Conservation (phyloP, 2,113 vertebrate species). For the Pseudopipra pipra region DNA sequence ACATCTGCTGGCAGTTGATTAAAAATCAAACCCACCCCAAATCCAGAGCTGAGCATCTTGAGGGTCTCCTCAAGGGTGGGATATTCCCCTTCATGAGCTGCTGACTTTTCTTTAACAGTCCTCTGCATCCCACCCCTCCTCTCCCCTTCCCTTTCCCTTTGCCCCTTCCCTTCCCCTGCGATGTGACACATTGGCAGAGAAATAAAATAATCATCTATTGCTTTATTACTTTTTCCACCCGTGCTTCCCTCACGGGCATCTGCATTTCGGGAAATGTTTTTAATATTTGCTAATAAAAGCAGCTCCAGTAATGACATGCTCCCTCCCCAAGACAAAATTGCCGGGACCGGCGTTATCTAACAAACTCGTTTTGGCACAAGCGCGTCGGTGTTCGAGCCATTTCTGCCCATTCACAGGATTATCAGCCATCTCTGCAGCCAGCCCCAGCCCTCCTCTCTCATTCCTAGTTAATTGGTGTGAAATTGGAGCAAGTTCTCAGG, state of each 20-base stretch:
- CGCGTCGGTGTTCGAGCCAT: neutral
- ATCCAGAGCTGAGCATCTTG: neutral
- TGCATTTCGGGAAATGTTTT: conserved; percentile 40
- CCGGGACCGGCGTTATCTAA: conserved; percentile 40
- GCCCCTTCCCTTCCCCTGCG: neutral
- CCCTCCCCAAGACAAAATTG: conserved; percentile 21
- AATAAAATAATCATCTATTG: conserved; percentile 18
- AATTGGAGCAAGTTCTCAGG: conserved; percentile 77
- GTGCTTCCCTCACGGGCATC: conserved; percentile 9
- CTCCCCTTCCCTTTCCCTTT: neutral
- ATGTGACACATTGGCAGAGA: neutral
- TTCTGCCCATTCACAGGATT: conserved; percentile 60
- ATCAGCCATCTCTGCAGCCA: conserved; percentile 66
- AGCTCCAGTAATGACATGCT: conserved; percentile 54
- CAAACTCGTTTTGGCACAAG: conserved; percentile 52
- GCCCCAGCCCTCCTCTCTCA: conserved; percentile 67
- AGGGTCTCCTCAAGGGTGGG: neutral
- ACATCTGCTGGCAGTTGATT: neutral
- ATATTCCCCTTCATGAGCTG: neutral
- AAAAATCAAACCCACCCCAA: neutral
- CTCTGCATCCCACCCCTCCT: neutral
- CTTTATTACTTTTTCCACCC: conserved; percentile 47
- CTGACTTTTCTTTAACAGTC: neutral
- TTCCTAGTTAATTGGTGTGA: conserved; percentile 78
- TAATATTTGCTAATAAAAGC: conserved; percentile 60